Base-by-base conservation (phyloP, 1,140 invertebrate species). In the Zaprionus camerounensis region DNA sequence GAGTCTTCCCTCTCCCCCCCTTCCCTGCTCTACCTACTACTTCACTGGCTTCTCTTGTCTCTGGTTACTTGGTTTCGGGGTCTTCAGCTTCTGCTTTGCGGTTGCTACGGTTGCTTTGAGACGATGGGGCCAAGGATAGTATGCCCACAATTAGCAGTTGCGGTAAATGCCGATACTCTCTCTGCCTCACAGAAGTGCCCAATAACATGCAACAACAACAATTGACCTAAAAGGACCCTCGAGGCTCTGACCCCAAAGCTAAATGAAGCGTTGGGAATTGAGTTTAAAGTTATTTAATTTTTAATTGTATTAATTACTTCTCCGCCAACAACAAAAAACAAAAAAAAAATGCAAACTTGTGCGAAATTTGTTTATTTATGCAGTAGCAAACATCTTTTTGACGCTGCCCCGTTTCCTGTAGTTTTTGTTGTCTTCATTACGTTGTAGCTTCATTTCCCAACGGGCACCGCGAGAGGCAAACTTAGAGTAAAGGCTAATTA, bases 231-330 rank as follows among this genome's bases (percentile, higher is more conserved):
- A 71, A 24, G 65, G 26, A 68, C 70, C 75, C 70, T 62, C 15
- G 34, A 51, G 65, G 24, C n/a, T 7, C 26, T 22, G 51, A 26
- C 22, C 24, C 31, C 36, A 7, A 20, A 36, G 31, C 34, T 66
- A 74, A 78, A 78, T 77, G 75, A 74, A 78, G 78, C 78, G 70
- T 66, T n/a, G 76, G 64, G 74, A 83, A 76, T 81, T 69, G 65
- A 81, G 78, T 76, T 84, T 71, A 87, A 87, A 88, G 74, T 84
- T 81, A 55, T 88, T 87, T 84, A 88, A 88, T 81, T 73, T 88
- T 88, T 88, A 87, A 87, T 88, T 88, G 83, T 83, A 70, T 87
- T 88, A 87, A 87, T 87, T 87, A 88, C 63, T 20, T 67, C 15
- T 58, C 69, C 66, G 65, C 44, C 74, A 73, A 78, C 70, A 66